Evolutionary conservation across 2,797 vertebrate genomes (phyloP), one percentile per base, ranked within the genome.

Genomic region (Oceanodroma leucorhoa): DNA sequence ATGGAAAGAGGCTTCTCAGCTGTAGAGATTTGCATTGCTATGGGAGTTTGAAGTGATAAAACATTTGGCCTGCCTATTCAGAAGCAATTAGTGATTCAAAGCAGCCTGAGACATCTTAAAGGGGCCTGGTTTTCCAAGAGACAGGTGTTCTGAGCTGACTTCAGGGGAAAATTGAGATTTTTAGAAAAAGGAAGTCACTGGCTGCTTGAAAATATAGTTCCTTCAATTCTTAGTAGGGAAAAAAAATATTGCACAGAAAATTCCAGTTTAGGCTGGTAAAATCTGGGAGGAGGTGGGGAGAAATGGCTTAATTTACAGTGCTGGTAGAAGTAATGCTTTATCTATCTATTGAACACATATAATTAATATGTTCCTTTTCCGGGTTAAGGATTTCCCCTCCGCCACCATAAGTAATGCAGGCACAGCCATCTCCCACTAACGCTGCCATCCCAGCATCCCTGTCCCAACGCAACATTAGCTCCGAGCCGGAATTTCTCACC

Each of bases 1-100:
- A 65, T 57, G 69, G 92, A 83, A 86, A 95, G 90, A 90, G 85
- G 80, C 83, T 94, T 61, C 95, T 95, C 80, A 83, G 94, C 87
- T 64, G 72, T 91, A 86, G 54, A 81, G 93, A 97, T 96, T 91
- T 96, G 94, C 95, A 95, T 96, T 84, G 93, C 93, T 94, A 93
- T 88, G 73, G 83, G 87, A 94, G 92, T 54, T 58, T 75, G 85
- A 90, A 95, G 94, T 71, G 85, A 93, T 90, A 86, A 94, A 95
- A 86, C 86, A 48, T 75, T 95, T 86, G 87, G 90, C 76, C 91
- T 96, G 94, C 64, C 93, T 90, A 90, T 95, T 94, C 85, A 95
- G 80, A 88, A 89, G 77, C 93, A 84, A 92, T 92, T 82, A 93
- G 90, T 30, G 90, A 97, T 92, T 95, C 88, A 94, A 83, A 95